Percentiles rank a stretch among this genome's conserved stretches.
These are phyloP conservation scores for Noctua fimbriata DNA, from an alignment of 2,888 invertebrate species.

Conservation along the genomic window DNA sequence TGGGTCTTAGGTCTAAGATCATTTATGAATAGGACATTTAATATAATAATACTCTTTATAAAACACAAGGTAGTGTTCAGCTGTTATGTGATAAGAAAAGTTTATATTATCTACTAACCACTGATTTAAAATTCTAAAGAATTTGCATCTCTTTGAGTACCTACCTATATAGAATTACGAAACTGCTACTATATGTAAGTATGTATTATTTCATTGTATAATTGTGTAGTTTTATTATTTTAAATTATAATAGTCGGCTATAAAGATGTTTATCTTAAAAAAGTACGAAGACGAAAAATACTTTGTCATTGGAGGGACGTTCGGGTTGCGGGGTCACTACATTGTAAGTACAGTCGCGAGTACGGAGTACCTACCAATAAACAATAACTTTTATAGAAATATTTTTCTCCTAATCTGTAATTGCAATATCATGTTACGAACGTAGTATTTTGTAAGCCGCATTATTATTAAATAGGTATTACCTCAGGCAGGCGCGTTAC, in stretches of 20 bases:
- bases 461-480: not conserved
- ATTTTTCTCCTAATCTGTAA: not conserved
- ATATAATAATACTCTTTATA: not conserved
- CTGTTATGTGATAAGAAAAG: not conserved
- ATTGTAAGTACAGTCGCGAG: not conserved
- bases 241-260: not conserved
- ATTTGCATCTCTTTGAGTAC: not conserved
- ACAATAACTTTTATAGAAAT: not conserved
- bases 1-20: not conserved
- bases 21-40: not conserved
- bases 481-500: not conserved
- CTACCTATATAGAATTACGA: not conserved
- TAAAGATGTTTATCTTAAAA: not conserved
- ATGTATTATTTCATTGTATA: not conserved
- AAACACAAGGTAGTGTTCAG: not conserved
- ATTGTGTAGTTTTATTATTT: not conserved
- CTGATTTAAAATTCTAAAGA: not conserved
- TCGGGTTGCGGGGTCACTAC: not conserved
- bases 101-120: not conserved
- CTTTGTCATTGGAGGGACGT: not conserved
- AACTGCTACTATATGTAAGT: not conserved
- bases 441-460: not conserved
- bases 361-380: not conserved
- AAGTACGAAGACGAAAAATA: not conserved
- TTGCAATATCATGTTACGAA: not conserved